Evolutionary conservation across 2,113 vertebrate genomes (phyloP), one percentile per base, ranked within the genome.

Genomic region (Zosterops hypoxanthus): DNA sequence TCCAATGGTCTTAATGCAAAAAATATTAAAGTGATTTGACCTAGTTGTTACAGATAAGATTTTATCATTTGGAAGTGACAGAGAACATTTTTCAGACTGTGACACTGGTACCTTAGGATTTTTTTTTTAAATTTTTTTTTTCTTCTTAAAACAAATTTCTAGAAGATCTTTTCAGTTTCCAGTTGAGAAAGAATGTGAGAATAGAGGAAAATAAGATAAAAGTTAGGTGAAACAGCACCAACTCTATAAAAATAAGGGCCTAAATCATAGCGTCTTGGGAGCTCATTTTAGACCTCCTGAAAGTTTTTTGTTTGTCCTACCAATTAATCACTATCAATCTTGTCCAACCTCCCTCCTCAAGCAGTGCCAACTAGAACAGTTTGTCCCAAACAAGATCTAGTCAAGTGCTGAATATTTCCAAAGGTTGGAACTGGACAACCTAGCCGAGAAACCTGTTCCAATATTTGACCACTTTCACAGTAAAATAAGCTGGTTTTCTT

Each of bases 201-300:
- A 46, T 12, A 69, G 42, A 79, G 11, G 24, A 10, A 82, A 41
- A 42, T 34, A n/a, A 65, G 8, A 44, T 6, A 47, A 73, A 77
- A 33, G 1, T 46, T 70, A 29, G 1, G 5, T 66, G 44, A 85
- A 80, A 52, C 1, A n/a, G 1, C 5, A 39, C 3, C 2, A 14
- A 34, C 33, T 63, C 60, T 46, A 34, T 33, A 29, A 66, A 65
- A 63, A 12, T 2, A 21, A 55, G 69, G 12, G 2, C 2, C 5
- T 55, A 75, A 86, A 34, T 61, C 13, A 11, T 26, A 25, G 11
- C 29, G 28, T 52, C 23, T 34, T 61, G 5, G 23, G 14, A 87
- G 59, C 7, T 72, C 1, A 60, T 29, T 83, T 60, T 20, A 22
- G 17, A 8, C 8, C 6, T 82, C 8, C 47, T 46, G 33, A 79